Evolutionary conservation across 2,797 vertebrate genomes (phyloP).

Genomic region (Triplophysa yarkandensis): DNA sequence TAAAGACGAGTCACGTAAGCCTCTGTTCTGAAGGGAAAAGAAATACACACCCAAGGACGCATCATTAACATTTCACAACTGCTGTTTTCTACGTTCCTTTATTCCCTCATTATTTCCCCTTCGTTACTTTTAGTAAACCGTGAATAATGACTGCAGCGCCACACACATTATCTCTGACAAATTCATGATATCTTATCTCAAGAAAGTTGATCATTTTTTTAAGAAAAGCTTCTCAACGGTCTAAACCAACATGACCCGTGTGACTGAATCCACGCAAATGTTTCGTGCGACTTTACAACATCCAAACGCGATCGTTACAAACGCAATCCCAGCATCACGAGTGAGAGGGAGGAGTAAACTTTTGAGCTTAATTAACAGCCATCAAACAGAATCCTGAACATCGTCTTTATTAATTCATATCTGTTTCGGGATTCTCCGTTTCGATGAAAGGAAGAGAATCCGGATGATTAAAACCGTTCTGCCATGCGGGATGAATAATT

Average conservation of each 20-base stretch:
- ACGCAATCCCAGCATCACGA: not conserved
- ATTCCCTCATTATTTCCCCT: slow-evolving; percentile 52
- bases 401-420: slow-evolving; percentile 59
- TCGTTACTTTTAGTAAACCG: slow-evolving; percentile 52
- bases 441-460: slow-evolving; percentile 58
- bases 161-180: slow-evolving; percentile 48
- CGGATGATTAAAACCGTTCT: slow-evolving; percentile 44
- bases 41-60: slow-evolving; percentile 46
- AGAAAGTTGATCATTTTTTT: slow-evolving; percentile 18
- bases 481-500: slow-evolving; percentile 51
- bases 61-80: slow-evolving; percentile 56
- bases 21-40: slow-evolving; percentile 36
- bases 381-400: slow-evolving; percentile 61
- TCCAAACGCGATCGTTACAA: not conserved
- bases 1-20: slow-evolving; percentile 31
- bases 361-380: slow-evolving; percentile 54
- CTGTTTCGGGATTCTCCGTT: slow-evolving; percentile 59
- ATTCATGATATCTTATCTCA: slow-evolving; percentile 40
- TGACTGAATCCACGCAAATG: not conserved
- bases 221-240: not conserved
- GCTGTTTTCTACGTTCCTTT: slow-evolving; percentile 44
- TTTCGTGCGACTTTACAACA: not conserved
- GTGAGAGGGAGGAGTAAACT: slow-evolving; percentile 24
- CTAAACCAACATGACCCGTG: not conserved
- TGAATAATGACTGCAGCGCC: slow-evolving; percentile 41